These are phyloP conservation scores for Glyptemys insculpta DNA, from an alignment of 2,797 vertebrate species.

Conservation along the genomic window DNA sequence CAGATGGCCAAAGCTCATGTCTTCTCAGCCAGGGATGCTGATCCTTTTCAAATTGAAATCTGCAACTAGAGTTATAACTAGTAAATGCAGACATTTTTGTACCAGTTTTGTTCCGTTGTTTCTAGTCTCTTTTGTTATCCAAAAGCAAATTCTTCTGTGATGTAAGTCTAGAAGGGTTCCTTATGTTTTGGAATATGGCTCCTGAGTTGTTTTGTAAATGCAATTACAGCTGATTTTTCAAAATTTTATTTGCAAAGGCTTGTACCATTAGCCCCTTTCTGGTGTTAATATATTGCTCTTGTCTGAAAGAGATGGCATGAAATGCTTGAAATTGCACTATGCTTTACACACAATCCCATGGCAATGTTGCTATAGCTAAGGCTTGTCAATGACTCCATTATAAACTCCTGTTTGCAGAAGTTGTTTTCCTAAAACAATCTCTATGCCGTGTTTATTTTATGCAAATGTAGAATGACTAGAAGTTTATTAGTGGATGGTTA, in stretches of 20 bases:
- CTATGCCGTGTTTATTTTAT: slow-evolving; percentile 56
- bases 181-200: background rate
- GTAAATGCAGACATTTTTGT: background rate
- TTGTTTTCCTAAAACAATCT: slow-evolving; percentile 64
- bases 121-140: background rate
- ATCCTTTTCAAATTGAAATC: background rate
- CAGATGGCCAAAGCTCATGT: background rate
- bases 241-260: background rate
- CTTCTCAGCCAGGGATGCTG: background rate
- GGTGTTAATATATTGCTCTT: slow-evolving; percentile 29
- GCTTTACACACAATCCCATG: background rate
- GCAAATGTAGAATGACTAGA: slow-evolving; percentile 43
- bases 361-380: slow-evolving; percentile 39
- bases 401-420: slow-evolving; percentile 50
- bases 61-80: background rate
- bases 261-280: background rate
- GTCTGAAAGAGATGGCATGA: slow-evolving; percentile 21
- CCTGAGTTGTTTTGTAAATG: background rate
- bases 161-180: background rate
- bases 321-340: slow-evolving; percentile 57
- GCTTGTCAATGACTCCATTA: slow-evolving; percentile 71
- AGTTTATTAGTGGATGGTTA: slow-evolving; percentile 57
- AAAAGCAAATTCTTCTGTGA: background rate
- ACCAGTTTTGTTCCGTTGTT: background rate
- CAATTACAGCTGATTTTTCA: background rate